Conservation (phyloP, 2,797 vertebrate species). For the Chloroceryle amazona region DNA sequence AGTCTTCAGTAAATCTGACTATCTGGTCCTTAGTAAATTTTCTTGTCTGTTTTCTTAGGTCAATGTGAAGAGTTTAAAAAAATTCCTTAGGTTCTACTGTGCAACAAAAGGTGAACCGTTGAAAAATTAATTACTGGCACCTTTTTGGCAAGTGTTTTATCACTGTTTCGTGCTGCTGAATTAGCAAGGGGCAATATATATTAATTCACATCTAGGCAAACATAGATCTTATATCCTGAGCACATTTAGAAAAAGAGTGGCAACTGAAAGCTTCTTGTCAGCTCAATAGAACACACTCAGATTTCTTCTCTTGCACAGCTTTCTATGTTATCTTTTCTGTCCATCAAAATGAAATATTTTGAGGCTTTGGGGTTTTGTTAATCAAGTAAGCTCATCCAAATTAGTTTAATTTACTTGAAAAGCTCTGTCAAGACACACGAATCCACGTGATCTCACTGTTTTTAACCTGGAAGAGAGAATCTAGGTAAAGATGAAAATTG, state of each 20-base stretch:
- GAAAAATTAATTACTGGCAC: background rate
- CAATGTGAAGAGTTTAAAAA: background rate
- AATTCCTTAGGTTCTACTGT: background rate
- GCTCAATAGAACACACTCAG: background rate
- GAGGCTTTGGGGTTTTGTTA: background rate
- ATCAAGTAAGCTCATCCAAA: background rate
- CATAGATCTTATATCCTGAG: background rate
- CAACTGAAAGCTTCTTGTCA: background rate
- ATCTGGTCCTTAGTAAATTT: background rate
- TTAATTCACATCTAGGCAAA: background rate
- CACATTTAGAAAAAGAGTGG: background rate
- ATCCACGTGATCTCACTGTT: background rate
- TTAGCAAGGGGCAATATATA: background rate
- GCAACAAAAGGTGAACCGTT: background rate
- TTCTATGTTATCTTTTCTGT: background rate
- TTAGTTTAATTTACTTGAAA: background rate
- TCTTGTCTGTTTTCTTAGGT: background rate
- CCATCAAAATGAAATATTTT: constrained; percentile 3
- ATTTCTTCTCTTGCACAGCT: background rate
- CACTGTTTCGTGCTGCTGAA: accelerated
- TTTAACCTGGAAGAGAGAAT: background rate
- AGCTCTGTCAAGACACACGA: background rate
- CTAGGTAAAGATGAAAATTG: background rate
- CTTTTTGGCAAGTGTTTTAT: background rate
- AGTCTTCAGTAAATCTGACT: background rate